Evolutionary conservation across 2,797 vertebrate species (phyloP).

Genomic region (Hypotaenidia okinawae): DNA sequence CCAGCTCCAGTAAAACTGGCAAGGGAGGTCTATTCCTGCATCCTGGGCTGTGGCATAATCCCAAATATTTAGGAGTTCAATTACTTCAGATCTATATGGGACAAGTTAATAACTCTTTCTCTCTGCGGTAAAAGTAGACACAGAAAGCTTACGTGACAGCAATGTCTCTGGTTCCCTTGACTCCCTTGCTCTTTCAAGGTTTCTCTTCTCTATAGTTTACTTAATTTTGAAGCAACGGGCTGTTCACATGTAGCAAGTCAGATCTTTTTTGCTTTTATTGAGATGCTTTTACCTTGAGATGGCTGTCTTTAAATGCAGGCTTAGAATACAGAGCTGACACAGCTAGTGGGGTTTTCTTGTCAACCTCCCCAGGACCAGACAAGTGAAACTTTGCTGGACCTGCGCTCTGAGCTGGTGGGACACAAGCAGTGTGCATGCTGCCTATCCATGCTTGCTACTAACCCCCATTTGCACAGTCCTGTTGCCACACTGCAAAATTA

Average conservation of each 20-base stretch:
- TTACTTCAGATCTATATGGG: not conserved
- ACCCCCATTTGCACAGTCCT: not conserved
- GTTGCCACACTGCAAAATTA: not conserved
- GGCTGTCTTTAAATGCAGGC: not conserved
- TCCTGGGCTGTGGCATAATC: not conserved
- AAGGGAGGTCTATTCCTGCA: not conserved
- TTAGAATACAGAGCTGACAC: not conserved
- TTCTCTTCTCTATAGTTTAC: not conserved
- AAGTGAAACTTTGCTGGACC: not conserved
- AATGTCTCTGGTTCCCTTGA: not conserved
- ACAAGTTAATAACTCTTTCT: not conserved
- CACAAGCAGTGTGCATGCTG: not conserved
- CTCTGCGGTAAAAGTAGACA: not conserved
- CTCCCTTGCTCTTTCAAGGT: not conserved
- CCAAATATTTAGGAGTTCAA: not conserved
- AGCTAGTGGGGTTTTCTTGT: not conserved
- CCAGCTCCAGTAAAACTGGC: not conserved
- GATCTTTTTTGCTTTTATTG: too few species aligned
- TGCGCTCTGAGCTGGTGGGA: not conserved
- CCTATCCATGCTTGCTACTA: not conserved
- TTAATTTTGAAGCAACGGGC: not conserved
- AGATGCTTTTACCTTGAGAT: too few species aligned
- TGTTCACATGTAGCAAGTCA: not conserved
- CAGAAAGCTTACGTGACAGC: not conserved
- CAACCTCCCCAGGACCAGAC: not conserved